Evolutionary conservation across 2,797 vertebrate genomes (phyloP).

Genomic region (Limosa lapponica): DNA sequence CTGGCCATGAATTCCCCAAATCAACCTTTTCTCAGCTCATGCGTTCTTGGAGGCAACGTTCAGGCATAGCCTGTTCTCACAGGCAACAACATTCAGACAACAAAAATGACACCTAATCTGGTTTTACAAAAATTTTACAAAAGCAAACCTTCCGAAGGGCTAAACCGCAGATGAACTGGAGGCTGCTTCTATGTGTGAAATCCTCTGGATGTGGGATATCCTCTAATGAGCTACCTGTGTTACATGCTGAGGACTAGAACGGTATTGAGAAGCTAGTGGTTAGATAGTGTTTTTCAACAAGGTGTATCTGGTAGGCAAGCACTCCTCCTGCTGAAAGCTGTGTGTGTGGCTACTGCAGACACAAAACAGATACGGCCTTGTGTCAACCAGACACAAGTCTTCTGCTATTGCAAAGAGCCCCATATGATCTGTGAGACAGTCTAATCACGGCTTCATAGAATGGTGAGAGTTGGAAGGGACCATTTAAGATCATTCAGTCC

Average conservation of each 20-base stretch:
- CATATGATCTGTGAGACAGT: neutral
- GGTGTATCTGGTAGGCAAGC: neutral
- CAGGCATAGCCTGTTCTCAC: neutral
- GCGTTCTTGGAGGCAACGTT: neutral
- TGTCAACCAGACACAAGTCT: neutral
- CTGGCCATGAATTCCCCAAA: neutral
- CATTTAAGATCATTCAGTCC: neutral
- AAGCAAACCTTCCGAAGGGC: neutral
- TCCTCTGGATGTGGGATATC: neutral
- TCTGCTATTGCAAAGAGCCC: neutral
- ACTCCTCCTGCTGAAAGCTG: neutral
- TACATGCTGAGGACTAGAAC: neutral
- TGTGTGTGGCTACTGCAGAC: neutral
- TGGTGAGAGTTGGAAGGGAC: neutral
- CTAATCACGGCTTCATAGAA: neutral
- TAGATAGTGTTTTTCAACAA: neutral
- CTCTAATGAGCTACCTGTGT: neutral
- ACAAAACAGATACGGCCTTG: neutral
- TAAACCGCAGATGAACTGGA: neutral
- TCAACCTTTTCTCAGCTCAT: neutral
- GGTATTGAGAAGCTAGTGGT: neutral
- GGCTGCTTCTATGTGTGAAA: neutral
- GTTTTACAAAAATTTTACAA: neutral
- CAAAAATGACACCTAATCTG: neutral
- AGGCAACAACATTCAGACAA: neutral